Percentiles rank a stretch among this genome's conserved stretches.
These are phyloP conservation scores for Gryllus bimaculatus DNA, from an alignment of 1,140 invertebrate genomes.

Conservation along the genomic window DNA sequence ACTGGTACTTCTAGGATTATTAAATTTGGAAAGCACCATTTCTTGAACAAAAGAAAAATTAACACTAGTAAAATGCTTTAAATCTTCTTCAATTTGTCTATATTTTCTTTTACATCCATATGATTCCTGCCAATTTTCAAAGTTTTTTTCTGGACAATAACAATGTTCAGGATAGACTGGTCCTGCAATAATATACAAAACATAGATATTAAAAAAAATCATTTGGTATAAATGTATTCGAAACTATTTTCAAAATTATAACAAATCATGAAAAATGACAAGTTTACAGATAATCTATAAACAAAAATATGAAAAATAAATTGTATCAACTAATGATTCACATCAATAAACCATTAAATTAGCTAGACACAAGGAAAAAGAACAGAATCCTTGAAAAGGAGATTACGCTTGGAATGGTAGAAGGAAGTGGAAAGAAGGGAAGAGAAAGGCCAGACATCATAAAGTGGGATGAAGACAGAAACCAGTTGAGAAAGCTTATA, in stretches of 20 bases:
- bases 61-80: constrained; percentile 57
- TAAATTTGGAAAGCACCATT: constrained; percentile 52
- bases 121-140: constrained; percentile 54
- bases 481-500: too few relatives aligned
- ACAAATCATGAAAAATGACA: background rate
- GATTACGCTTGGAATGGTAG: too few relatives aligned
- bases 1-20: constrained; percentile 67
- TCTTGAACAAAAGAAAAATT: constrained; percentile 60
- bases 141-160: constrained; percentile 60
- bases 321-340: too few relatives aligned
- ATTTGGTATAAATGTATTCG: constrained; percentile 20
- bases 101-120: constrained; percentile 57
- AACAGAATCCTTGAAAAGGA: too few relatives aligned
- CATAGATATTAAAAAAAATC: constrained; percentile 22
- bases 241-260: constrained; percentile 18
- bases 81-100: constrained; percentile 64
- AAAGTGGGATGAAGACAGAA: too few relatives aligned
- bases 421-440: too few relatives aligned
- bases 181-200: constrained; percentile 40
- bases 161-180: constrained; percentile 73
- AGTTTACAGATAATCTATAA: too few relatives aligned
- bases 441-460: too few relatives aligned
- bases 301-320: too few relatives aligned
- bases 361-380: too few relatives aligned
- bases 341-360: too few relatives aligned